A percentile compares a stretch with the other conserved stretches of the same genome.
Conservation (phyloP, 2,888 invertebrate genomes). For the Ctenicera cuprea region DNA sequence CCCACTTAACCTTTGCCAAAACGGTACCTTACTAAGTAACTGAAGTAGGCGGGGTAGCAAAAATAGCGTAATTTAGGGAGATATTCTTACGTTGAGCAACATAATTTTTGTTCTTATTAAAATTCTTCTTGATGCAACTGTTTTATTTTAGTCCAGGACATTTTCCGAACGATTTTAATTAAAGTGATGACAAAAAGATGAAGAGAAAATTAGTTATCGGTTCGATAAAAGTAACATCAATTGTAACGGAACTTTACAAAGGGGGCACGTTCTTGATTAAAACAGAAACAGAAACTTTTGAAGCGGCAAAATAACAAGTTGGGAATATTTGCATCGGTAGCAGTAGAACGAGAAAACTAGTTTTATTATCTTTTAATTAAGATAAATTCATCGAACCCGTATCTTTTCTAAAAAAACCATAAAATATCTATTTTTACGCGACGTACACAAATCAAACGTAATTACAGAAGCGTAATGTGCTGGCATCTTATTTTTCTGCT, state of each 20-base stretch:
- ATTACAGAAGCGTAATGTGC: conserved; percentile 43
- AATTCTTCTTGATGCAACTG: no score
- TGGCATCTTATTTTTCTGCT: conserved; percentile 46
- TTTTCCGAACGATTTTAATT: no score
- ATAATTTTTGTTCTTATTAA: no score
- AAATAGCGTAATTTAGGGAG: no score
- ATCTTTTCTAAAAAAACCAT: conserved; percentile 25
- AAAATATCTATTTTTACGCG: conserved; percentile 31
- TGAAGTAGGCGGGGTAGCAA: no score
- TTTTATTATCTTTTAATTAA: conserved; percentile 38
- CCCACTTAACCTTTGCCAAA: no score
- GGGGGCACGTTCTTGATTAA: conserved; percentile 37
- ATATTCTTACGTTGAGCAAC: no score
- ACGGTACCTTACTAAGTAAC: no score
- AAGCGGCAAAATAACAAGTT: neutral
- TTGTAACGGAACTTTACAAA: conserved; percentile 3
- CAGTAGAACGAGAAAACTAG: neutral
- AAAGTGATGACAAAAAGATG: neutral
- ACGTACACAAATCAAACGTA: conserved; percentile 43
- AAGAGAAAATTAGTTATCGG: neutral
- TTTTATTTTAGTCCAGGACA: no score
- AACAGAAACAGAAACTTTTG: neutral
- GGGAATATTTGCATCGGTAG: neutral
- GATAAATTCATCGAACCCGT: conserved; percentile 37
- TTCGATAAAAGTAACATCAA: no score